Conservation (phyloP, 2,888 invertebrate genomes). For the Deroplatys truncata region DNA sequence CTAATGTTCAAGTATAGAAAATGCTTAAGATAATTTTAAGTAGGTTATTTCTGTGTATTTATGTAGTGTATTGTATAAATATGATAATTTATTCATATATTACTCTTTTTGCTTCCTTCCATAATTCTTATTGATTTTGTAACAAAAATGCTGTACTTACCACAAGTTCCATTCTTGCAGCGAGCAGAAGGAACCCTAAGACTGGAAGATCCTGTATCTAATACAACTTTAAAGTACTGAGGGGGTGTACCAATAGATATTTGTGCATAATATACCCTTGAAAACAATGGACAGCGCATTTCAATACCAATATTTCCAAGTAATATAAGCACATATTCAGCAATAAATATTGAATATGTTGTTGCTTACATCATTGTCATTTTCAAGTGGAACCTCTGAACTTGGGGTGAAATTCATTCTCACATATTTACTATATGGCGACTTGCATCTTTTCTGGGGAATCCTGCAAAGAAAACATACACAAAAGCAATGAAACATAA, state of each 20-base stretch:
- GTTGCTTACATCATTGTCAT: neutral
- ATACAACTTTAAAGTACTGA: slow-evolving; percentile 90
- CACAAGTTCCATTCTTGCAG: slow-evolving; percentile 93
- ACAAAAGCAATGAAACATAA: neutral
- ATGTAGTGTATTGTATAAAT: no score
- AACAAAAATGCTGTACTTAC: slow-evolving; percentile 53
- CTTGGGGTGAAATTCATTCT: neutral
- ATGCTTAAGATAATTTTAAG: no score
- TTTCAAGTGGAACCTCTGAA: neutral
- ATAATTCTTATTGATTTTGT: neutral
- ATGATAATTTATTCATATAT: neutral
- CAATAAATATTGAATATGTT: neutral
- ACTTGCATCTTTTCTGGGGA: neutral
- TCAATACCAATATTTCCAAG: neutral
- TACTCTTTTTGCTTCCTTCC: neutral
- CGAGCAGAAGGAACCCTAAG: slow-evolving; percentile 98
- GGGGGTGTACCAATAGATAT: slow-evolving; percentile 89
- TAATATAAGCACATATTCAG: neutral
- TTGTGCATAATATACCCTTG: slow-evolving; percentile 93
- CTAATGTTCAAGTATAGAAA: no score
- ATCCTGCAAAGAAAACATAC: neutral
- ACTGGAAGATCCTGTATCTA: slow-evolving; percentile 98
- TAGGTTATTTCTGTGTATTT: no score
- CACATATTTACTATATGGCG: neutral
- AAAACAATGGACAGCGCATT: slow-evolving; percentile 23